Evolutionary conservation across 2,797 vertebrate genomes (phyloP).

Genomic region (Phoebastria nigripes): DNA sequence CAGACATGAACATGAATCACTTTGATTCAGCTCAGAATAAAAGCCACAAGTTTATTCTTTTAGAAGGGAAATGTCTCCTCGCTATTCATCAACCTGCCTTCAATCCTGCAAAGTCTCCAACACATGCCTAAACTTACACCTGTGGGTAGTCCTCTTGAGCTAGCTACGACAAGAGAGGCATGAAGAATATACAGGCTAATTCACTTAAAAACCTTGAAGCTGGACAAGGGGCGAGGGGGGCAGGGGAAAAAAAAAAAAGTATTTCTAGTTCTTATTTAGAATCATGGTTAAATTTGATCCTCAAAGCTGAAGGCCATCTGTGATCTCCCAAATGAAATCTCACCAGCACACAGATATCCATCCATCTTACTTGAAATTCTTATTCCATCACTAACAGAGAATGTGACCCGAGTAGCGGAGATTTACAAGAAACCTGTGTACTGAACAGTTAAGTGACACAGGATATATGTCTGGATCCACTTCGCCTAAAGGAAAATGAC

Average conservation of each 20-base stretch:
- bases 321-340: neutral
- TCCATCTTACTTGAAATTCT: neutral
- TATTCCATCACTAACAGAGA: neutral
- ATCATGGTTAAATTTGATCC: neutral
- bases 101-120: neutral
- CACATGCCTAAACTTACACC: neutral
- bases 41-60: neutral
- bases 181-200: neutral
- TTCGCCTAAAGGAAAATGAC: neutral
- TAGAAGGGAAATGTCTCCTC: neutral
- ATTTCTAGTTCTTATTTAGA: neutral
- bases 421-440: neutral
- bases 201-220: neutral
- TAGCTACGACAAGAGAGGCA: neutral
- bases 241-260: too few relatives aligned
- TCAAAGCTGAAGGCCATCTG: neutral
- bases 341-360: neutral
- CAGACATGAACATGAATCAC: neutral
- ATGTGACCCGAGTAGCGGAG: fast-evolving
- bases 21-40: neutral
- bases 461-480: fast-evolving
- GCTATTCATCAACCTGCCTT: neutral
- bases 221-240: neutral
- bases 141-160: neutral
- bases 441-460: neutral